Conservation (phyloP, 2,113 vertebrate genomes). For the Uria lomvia region DNA sequence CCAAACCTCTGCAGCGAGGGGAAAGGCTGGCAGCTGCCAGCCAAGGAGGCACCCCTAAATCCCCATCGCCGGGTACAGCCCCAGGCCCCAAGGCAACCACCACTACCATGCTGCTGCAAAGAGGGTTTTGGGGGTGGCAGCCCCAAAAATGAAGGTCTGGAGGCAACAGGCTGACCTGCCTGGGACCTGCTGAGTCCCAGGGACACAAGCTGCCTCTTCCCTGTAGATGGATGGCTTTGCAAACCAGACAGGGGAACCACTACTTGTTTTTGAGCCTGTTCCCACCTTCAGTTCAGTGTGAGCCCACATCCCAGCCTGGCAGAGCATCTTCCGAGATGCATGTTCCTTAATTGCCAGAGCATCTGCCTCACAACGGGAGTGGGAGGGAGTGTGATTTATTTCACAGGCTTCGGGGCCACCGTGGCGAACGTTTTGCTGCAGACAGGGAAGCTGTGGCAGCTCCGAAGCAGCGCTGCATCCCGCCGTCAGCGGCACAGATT, state of each 20-base stretch:
- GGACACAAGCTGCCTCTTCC: rapidly evolving
- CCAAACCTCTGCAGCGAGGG: rapidly evolving
- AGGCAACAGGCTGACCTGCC: rapidly evolving
- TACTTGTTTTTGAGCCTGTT: not conserved
- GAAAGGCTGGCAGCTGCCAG: not conserved
- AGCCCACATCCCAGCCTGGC: not conserved
- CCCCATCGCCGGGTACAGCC: rapidly evolving
- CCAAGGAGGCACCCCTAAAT: not conserved
- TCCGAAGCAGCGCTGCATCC: not conserved
- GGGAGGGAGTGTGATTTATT: not conserved
- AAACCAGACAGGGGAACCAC: not conserved
- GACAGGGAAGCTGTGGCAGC: not conserved
- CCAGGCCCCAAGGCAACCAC: not conserved
- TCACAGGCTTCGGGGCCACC: not conserved
- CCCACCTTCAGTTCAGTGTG: rapidly evolving
- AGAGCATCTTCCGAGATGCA: rapidly evolving
- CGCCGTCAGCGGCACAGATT: not conserved
- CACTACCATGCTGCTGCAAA: rapidly evolving
- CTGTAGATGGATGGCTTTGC: not conserved
- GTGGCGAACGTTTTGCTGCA: rapidly evolving
- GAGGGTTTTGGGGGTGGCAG: not conserved
- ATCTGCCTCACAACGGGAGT: not conserved
- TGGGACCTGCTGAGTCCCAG: not conserved
- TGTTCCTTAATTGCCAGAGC: not conserved
- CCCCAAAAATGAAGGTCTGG: not conserved